phyloP scores from a whole-genome alignment of 2,888 invertebrate species.

The Polydrusus pterygomalis region DNA sequence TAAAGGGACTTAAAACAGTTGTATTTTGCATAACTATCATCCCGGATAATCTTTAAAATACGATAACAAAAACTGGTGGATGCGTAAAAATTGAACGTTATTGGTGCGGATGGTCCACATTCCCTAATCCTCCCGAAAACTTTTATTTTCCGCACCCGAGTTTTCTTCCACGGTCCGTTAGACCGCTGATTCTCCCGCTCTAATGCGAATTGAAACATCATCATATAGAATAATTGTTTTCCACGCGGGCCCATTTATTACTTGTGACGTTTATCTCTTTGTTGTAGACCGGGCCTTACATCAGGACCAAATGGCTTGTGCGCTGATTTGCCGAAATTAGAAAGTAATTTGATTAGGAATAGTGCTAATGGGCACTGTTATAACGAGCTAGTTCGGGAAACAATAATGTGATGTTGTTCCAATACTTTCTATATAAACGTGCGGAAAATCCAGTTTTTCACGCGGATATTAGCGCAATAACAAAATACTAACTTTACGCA shows the following conservation, averaged over 20 bases:
- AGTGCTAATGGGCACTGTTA: conserved; percentile 4
- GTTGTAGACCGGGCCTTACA: conserved; percentile 38
- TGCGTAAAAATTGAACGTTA: neutral
- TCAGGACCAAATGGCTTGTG: conserved; percentile 43
- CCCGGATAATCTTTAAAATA: too few species aligned
- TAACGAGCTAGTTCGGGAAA: neutral
- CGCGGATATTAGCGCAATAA: too few species aligned
- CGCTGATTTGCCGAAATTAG: conserved; percentile 44
- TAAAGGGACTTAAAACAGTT: too few species aligned
- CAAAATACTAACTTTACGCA: too few species aligned
- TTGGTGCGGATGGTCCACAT: conserved; percentile 14
- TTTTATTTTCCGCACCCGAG: conserved; percentile 16
- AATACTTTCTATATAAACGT: too few species aligned
- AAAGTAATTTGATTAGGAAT: conserved; percentile 45
- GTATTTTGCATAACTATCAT: too few species aligned
- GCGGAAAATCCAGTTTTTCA: too few species aligned
- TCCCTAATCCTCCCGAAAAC: conserved; percentile 14
- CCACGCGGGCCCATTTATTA: conserved; percentile 58
- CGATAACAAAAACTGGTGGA: too few species aligned
- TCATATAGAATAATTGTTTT: conserved; percentile 59
- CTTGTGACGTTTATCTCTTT: conserved; percentile 49
- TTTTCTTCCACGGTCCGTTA: conserved; percentile 43
- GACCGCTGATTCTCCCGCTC: conserved; percentile 47
- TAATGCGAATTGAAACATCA: conserved; percentile 62
- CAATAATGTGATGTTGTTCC: too few species aligned